Base-by-base conservation (phyloP, 2,113 vertebrate species). In the Sarotherodon lohbergeri region DNA sequence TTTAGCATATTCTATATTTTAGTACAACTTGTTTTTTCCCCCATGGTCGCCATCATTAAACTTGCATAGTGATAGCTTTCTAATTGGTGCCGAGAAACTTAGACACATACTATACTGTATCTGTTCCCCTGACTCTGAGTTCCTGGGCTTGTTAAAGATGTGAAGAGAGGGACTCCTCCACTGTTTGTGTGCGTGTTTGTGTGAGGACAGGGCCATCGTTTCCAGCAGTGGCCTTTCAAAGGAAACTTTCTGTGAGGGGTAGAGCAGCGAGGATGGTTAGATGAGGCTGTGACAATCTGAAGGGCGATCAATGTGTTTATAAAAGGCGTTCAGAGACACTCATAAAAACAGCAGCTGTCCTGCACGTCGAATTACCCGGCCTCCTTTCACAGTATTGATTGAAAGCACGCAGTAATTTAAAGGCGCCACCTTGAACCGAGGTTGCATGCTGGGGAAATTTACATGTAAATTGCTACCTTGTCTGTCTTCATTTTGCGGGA, bases 1-100 rank as follows among this genome's bases (percentile, higher is more conserved):
- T 95, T 96, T 94, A 95, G 94, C 91, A 94, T 95, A 92, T 94
- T 95, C 93, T 94, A 95, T 96, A 94, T 95, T 91, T 93, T 94
- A 95, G 94, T 89, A 91, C 84, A 81, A 92, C 83, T 93, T 95
- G 93, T 94, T 95, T 92, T 78, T 94, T 63, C 82, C 89, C 88
- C 88, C 68, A 71, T 76, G 90, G 91, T 91, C 89, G 76, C 89
- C 66, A 90, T 93, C 89, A 95, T 96, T 96, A 96, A 96, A 96
- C 90, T 95, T 95, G 93, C 94, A 95, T 95, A 88, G 91, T 91
- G 84, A 93, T 90, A 86, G 87, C 89, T 94, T 94, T 90, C 83
- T 96, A 96, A 96, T 96, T 96, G 93, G 93, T 76, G 86, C 82
- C 19, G 86, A 86, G 86, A 90, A 94, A 82, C 81, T n/a, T 57